Conservation (phyloP, 64 coral and sea anemone genomes). For the Astreopora myriophthalma region DNA sequence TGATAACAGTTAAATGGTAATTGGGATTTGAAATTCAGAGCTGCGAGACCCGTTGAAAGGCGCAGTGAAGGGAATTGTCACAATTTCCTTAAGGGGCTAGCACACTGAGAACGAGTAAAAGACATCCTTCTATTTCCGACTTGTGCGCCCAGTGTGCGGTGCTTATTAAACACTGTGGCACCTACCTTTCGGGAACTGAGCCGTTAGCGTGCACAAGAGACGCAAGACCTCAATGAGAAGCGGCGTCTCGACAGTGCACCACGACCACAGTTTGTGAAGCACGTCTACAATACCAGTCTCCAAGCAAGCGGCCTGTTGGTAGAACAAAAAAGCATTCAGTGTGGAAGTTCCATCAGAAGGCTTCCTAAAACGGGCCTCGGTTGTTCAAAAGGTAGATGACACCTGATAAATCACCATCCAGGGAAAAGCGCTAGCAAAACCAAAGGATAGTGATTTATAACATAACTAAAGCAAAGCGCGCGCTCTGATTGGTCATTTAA, state of each 20-base stretch:
- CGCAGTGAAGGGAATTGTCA: not conserved
- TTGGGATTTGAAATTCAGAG: no score
- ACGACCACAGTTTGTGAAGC: constrained; percentile 89
- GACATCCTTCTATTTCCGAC: not conserved
- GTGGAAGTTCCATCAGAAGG: not conserved
- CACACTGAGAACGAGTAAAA: not conserved
- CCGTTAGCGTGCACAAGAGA: constrained; percentile 77
- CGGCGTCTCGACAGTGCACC: constrained; percentile 80
- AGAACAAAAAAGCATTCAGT: not conserved
- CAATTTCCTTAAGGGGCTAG: not conserved
- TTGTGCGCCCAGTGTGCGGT: not conserved
- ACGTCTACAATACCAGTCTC: constrained; percentile 80
- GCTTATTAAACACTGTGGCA: not conserved
- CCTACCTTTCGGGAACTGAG: constrained; percentile 77
- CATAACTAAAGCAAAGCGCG: no score
- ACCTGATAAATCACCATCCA: no score
- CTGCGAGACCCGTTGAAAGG: no score
- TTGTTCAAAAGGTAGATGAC: no score
- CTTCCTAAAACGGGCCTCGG: no score
- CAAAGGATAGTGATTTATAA: no score
- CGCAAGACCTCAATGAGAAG: constrained; percentile 63
- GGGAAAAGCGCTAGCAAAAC: no score
- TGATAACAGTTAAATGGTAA: no score
- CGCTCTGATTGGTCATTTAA: no score
- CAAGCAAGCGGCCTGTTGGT: constrained; percentile 57